Evolutionary conservation across 2,113 vertebrate genomes (phyloP).

Genomic region (Sinosuthora webbiana): DNA sequence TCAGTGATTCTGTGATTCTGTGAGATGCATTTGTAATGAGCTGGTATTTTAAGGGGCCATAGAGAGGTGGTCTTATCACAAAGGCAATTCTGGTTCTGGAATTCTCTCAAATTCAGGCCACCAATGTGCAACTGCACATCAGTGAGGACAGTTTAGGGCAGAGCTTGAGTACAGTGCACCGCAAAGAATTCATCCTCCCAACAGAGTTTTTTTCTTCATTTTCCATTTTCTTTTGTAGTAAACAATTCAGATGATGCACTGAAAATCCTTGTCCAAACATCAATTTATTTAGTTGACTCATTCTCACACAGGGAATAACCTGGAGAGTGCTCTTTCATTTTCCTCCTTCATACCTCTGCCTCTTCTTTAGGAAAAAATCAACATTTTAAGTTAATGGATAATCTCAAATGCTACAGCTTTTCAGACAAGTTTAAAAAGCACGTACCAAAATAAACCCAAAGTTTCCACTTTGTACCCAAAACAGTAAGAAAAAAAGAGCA

Average conservation of each 20-base stretch:
- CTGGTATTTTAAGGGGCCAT: not conserved
- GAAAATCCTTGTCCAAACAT: not conserved
- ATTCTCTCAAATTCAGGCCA: not conserved
- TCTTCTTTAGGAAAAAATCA: not conserved
- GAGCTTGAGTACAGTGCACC: not conserved
- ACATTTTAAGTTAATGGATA: not conserved
- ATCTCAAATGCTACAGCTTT: not conserved
- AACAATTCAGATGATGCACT: not conserved
- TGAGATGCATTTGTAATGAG: not conserved
- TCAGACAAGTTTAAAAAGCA: not conserved
- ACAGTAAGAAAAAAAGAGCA: not conserved
- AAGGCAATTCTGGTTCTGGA: not conserved
- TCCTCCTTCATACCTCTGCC: not conserved
- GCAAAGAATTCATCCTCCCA: not conserved
- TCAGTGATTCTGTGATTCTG: not conserved
- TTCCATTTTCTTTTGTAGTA: not conserved
- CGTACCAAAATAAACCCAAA: not conserved
- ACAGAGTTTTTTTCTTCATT: not conserved
- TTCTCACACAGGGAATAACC: not conserved
- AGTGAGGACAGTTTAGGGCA: not conserved
- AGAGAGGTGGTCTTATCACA: not conserved
- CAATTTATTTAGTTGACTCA: not conserved
- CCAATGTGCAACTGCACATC: not conserved
- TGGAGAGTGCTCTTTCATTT: not conserved
- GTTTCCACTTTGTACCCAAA: not conserved